Evolutionary conservation across 2,888 invertebrate genomes (phyloP), one percentile per base, ranked within the genome.

Genomic region (Adelphocoris suturalis): DNA sequence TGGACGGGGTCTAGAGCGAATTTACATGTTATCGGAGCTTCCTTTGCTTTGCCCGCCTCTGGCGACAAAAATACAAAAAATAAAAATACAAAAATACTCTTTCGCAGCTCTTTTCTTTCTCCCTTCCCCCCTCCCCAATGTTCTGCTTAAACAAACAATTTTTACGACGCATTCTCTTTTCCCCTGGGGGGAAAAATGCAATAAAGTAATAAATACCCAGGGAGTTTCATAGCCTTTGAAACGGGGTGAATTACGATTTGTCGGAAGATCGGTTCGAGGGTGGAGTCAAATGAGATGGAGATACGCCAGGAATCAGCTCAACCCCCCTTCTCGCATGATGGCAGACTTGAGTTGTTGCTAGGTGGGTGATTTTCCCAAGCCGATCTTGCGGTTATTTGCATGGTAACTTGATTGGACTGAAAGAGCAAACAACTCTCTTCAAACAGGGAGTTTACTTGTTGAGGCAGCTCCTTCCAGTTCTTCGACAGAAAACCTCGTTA

Each of bases 401-500:
- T 23, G 68, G 68, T 68, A 68, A 68, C 68, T 23, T 68, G 68
- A 68, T 68, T 68, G 68, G 23, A 68, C 23, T 23, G 13, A 23
- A 13, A 23, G 19, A 68, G 68, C 68, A 68, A 68, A 68, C 68
- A 68, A 23, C 23, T 5, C 68, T 68, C 68, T 68, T 68, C 68
- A 68, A 68, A 68, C 68, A 68, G 68, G 68, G 68, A n/a, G 68
- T 68, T 68, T 68, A 68, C 68, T 68, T 68, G 68, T 68, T 68
- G 68, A 68, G 23, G 13, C 23, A 23, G 68, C 19, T 19, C 68
- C 19, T 19, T n/a, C n/a, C 68, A 68, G 68, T 68, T 68, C 23
- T 68, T 68, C 57, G 57, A 16, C n/a, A 57, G 57, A 57, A 57
- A 57, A 57, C 57, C 57, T 57, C 57, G 14, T 57, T 57, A n/a